phyloP scores from a whole-genome alignment of 92 coral and sea anemone species.

The Montipora capitata region DNA sequence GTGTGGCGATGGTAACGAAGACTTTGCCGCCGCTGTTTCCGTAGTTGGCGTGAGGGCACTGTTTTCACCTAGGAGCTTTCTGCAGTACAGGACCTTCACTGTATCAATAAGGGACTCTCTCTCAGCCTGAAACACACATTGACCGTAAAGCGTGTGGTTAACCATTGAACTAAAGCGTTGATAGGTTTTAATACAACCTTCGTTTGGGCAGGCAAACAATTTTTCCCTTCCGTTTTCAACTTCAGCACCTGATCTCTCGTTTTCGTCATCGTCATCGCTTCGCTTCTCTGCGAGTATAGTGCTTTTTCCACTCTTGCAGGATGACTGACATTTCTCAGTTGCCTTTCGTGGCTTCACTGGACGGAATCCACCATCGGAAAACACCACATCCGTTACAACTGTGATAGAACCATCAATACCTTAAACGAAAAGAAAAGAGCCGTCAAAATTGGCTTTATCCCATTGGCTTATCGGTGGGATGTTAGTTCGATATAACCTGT shows the following conservation, averaged over 20 bases:
- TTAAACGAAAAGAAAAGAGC: background rate
- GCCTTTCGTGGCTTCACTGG: background rate
- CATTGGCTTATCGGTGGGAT: background rate
- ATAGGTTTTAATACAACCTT: background rate
- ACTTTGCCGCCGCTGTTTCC: background rate
- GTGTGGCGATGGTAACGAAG: background rate
- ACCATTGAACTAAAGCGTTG: slow-evolving; percentile 55
- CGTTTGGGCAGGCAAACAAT: too few relatives aligned
- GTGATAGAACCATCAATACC: background rate
- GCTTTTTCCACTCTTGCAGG: background rate
- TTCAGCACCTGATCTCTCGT: background rate
- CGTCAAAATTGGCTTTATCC: background rate
- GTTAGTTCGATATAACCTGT: background rate
- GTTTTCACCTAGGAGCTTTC: background rate
- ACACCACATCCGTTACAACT: background rate
- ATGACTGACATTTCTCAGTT: background rate
- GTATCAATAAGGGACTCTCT: slow-evolving; percentile 18
- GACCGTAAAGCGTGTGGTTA: slow-evolving; percentile 45
- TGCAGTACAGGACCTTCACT: background rate
- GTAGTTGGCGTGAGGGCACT: background rate
- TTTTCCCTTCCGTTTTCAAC: too few relatives aligned
- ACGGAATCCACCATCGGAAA: background rate
- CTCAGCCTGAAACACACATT: slow-evolving; percentile 43
- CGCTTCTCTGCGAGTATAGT: background rate
- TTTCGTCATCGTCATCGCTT: background rate